Evolutionary conservation across 1,140 invertebrate species (phyloP), one percentile per base, ranked within the genome.

Genomic region (Rhopalosiphum maidis): DNA sequence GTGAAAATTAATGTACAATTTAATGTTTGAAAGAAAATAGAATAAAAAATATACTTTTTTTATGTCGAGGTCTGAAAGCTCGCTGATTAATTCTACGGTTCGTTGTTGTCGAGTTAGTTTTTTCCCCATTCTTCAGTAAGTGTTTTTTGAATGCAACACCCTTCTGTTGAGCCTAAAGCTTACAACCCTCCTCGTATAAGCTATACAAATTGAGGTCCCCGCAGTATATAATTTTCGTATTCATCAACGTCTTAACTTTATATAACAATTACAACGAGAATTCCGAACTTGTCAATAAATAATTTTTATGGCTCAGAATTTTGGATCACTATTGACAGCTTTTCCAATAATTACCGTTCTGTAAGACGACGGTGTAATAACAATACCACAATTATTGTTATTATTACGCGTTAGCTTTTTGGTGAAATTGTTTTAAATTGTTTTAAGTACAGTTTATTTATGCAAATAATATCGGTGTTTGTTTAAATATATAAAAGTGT

Each of bases 71-170:
- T 88, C 22, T 88, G 43, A 87, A 87, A n/a, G 30, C 35, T 30
- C 22, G 46, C 46, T 88, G 87, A 88, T 88, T 48, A 51, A 88
- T 88, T 51, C n/a, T 88, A 88, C n/a, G 21, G 46, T 88, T 51
- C n/a, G 46, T 51, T 51, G 46, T 88, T 48, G 87, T 88, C 48
- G 46, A 88, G 46, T 88, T 51, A 25, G 25, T 86, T 86, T 41
- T 88, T 88, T 88, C 23, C 30, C 60, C 60, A 35, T 88, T 51
- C 6, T 51, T 88, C 30, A 48, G 46, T 51, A 88, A 88, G 87
- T 88, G 87, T 48, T 88, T 88, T 51, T 35, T 51, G 43, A 87
- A 87, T 48, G 25, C 87, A 88, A 88, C 87, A 88, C 87, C 46
- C 30, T 88, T 88, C 87, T 51, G 46, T 51, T 35, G 85, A 88